These are phyloP conservation scores for Brachyhypopomus gauderio DNA, from an alignment of 2,113 vertebrate genomes.

Conservation along the genomic window DNA sequence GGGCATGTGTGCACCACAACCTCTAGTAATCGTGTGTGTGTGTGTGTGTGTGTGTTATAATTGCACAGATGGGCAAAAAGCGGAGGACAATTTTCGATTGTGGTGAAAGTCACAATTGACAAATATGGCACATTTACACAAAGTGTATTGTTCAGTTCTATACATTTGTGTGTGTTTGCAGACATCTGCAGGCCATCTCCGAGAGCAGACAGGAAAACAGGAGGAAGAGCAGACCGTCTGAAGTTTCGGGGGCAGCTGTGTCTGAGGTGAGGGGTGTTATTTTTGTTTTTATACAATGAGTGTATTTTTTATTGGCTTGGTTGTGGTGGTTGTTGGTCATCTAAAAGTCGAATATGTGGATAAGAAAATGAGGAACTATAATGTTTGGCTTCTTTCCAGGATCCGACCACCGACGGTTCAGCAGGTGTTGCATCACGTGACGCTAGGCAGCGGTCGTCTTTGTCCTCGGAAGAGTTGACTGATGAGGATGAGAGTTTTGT, in stretches of 20 bases:
- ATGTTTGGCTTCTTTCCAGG: not conserved
- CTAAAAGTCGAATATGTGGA: not conserved
- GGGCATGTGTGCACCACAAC: too few relatives aligned
- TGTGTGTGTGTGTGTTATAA: too few relatives aligned
- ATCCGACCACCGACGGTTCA: not conserved
- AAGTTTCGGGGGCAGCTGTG: not conserved
- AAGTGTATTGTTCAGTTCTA: not conserved
- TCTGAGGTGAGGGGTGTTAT: not conserved
- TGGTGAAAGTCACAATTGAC: too few relatives aligned
- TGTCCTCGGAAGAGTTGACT: conserved; percentile 52
- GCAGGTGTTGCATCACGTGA: not conserved
- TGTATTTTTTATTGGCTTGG: not conserved
- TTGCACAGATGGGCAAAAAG: too few relatives aligned
- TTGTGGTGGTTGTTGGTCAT: not conserved
- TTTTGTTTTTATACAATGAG: not conserved
- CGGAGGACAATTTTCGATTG: too few relatives aligned
- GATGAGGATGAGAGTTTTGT: conserved; percentile 56
- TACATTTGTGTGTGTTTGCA: not conserved
- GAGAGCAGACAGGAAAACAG: conserved; percentile 5
- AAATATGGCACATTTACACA: too few relatives aligned
- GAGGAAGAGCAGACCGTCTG: not conserved
- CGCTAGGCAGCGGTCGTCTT: not conserved
- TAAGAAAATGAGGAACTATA: not conserved
- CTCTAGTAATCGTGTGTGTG: too few relatives aligned
- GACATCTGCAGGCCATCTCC: conserved; percentile 34